phyloP scores from a whole-genome alignment of 2,113 vertebrate genomes.

The Alectura lathami region DNA sequence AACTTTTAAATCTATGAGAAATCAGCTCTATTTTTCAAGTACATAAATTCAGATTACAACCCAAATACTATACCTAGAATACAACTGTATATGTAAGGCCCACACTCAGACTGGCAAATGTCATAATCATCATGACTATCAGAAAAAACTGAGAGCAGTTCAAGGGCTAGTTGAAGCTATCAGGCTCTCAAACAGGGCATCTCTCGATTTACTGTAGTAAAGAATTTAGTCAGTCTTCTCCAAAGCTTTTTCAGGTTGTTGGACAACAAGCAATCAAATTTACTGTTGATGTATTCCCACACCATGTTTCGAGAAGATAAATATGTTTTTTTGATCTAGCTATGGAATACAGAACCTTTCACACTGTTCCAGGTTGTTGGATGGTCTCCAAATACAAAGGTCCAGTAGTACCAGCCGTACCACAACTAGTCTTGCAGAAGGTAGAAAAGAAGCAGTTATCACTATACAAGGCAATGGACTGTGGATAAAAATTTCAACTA shows the following conservation, averaged over 20 bases:
- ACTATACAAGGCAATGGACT: neutral
- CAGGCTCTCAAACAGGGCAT: neutral
- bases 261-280: neutral
- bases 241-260: neutral
- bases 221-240: neutral
- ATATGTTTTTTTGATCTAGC: neutral
- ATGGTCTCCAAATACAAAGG: neutral
- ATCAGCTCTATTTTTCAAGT: neutral
- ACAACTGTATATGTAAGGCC: neutral
- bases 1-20: neutral
- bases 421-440: neutral
- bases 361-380: neutral
- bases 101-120: neutral
- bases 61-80: neutral
- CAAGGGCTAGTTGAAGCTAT: neutral
- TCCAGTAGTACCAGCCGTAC: neutral
- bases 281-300: neutral
- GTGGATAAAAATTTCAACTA: neutral
- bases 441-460: neutral
- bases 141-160: neutral
- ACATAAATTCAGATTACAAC: neutral
- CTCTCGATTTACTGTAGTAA: neutral
- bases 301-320: neutral
- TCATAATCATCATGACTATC: fast-evolving
- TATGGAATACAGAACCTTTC: neutral